A percentile compares a stretch with the other conserved stretches of the same genome.
phyloP scores from a whole-genome alignment of 2,113 vertebrate species.

The Varanus salvator region DNA sequence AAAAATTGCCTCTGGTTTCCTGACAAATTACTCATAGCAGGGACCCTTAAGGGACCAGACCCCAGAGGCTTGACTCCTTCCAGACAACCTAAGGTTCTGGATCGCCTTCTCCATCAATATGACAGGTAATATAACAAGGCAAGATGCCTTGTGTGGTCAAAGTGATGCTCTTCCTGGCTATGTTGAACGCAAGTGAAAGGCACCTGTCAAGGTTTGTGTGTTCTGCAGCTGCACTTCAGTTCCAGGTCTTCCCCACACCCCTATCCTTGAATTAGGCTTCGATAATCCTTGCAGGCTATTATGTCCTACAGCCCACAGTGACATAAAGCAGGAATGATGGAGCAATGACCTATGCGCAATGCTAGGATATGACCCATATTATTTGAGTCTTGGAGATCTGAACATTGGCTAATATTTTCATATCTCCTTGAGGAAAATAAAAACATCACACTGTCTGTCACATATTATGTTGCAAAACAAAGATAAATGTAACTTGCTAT shows the following conservation, averaged over 20 bases:
- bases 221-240: constrained; percentile 71
- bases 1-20: not conserved
- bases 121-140: not conserved
- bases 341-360: constrained; percentile 62
- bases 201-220: constrained; percentile 62
- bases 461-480: constrained; percentile 58
- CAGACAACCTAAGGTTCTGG: not conserved
- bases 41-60: not conserved
- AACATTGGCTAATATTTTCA: constrained; percentile 66
- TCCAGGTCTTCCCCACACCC: constrained; percentile 59
- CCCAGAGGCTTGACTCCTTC: not conserved
- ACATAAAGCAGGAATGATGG: constrained; percentile 69
- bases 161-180: constrained; percentile 63
- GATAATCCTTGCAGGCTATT: constrained; percentile 55
- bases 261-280: constrained; percentile 65
- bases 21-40: not conserved
- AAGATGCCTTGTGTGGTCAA: constrained; percentile 2
- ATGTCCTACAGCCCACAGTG: constrained; percentile 70
- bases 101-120: not conserved
- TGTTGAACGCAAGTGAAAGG: constrained; percentile 69
- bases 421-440: constrained; percentile 50
- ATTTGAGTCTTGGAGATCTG: constrained; percentile 62
- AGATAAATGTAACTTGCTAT: constrained; percentile 56
- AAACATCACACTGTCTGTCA: constrained; percentile 49
- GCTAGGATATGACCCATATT: constrained; percentile 69